These are phyloP conservation scores for Tillus elongatus DNA, from an alignment of 2,888 invertebrate genomes.

Conservation along the genomic window DNA sequence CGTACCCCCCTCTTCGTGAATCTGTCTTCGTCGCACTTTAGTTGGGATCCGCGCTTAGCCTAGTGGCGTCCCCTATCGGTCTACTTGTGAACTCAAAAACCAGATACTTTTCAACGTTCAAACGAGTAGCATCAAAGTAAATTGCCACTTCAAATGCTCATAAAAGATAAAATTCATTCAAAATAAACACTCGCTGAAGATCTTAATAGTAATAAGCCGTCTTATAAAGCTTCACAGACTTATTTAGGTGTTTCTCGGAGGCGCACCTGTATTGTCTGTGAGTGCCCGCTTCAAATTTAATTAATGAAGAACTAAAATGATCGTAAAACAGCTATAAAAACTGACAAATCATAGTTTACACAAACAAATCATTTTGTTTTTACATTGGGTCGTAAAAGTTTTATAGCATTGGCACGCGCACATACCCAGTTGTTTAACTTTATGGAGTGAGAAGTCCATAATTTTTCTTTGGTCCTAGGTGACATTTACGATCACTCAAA, in stretches of 20 bases:
- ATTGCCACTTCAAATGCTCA: constrained; percentile 36
- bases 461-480: constrained; percentile 37
- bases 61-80: constrained; percentile 45
- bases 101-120: constrained; percentile 48
- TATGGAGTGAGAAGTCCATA: constrained; percentile 34
- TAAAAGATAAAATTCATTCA: constrained; percentile 38
- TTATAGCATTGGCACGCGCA: constrained; percentile 31
- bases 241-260: no score
- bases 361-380: constrained; percentile 31
- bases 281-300: no score
- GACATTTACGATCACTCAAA: constrained; percentile 49
- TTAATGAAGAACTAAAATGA: no score
- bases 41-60: constrained; percentile 23
- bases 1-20: constrained; percentile 29
- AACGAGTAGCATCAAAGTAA: constrained; percentile 47
- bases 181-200: constrained; percentile 29
- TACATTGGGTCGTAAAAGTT: constrained; percentile 30
- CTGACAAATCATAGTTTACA: constrained; percentile 27
- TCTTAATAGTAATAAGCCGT: no score
- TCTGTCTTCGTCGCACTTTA: constrained; percentile 28
- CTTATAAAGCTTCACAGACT: no score
- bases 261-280: no score
- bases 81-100: constrained; percentile 36
- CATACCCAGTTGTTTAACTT: constrained; percentile 20
- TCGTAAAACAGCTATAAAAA: constrained; percentile 24